Evolutionary conservation across 2,888 invertebrate species (phyloP), one percentile per base, ranked within the genome.

Genomic region (Macrophya alboannulata): DNA sequence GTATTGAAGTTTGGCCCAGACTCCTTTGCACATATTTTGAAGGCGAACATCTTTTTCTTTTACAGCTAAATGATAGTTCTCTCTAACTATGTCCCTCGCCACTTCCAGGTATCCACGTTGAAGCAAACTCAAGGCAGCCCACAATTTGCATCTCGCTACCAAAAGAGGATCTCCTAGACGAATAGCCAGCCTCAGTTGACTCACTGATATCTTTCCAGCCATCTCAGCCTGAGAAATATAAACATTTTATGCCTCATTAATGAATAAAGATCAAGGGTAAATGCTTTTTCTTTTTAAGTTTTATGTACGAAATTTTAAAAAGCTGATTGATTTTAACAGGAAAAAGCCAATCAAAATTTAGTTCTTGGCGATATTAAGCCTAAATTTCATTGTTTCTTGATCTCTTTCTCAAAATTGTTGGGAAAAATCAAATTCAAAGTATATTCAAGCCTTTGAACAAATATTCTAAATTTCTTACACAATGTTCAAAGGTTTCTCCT

Each of bases 171-270:
- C 98, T 0, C 97, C 97, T 65, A 98, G 94, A 90, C 96, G 95
- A 87, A 96, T 91, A 0, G 99, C 98, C 43, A 99, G 94, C 90
- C 95, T 95, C 87, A 99, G 95, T 92, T 99, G 99, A 87, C 97
- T 95, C 25, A 96, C 83, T 15, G 99, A 98, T 93, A 99, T 98
- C 92, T 96, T 96, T 0, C 98, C 98, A 48, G 99, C 99, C 90
- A 96, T 96, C 90, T 97, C 95, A 17, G 99, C 99, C 98, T 98
- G 93, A 25, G 92, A 94, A 89, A 87, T 87, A 86, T 17, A 85
- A n/a, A 68, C 1, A 86, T 48, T 55, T n/a, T 31, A 31, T 31
- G 25, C 6, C 8, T 65, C 21, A 62, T 40, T 43, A 45, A 55
- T 82, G 10, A 88, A 87, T 68, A 77, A 85, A 86, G 86, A 83